Percentiles rank a stretch among this genome's conserved stretches.
Conservation (phyloP, 2,113 vertebrate genomes). For the Lagopus muta region DNA sequence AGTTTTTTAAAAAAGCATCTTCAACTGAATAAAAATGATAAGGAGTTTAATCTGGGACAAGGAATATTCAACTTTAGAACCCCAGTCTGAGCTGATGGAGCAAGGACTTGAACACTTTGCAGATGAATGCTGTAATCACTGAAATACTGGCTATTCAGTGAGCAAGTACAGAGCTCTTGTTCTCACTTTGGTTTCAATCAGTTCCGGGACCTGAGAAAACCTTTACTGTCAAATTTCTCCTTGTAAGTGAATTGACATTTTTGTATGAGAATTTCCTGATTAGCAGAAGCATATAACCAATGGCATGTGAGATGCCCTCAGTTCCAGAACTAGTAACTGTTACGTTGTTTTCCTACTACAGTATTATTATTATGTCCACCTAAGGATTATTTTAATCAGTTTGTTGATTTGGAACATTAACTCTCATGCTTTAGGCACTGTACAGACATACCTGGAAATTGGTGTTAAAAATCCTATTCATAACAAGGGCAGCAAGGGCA, state of each 20-base stretch:
- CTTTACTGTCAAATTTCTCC: not conserved
- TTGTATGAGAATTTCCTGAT: not conserved
- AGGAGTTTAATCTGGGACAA: not conserved
- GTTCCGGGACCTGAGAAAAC: not conserved
- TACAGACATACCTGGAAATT: not conserved
- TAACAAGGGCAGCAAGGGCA: not conserved
- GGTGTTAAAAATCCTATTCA: not conserved
- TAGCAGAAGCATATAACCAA: not conserved
- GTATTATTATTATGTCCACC: not conserved
- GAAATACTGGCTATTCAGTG: not conserved
- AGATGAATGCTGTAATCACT: not conserved
- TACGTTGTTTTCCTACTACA: not conserved
- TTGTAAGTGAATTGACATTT: not conserved
- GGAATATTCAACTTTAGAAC: not conserved
- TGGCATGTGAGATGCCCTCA: not conserved
- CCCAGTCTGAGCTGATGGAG: not conserved
- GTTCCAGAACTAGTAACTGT: not conserved
- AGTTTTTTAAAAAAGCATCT: not conserved
- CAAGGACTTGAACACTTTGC: not conserved
- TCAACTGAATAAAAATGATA: not conserved
- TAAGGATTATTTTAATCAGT: not conserved
- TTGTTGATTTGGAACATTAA: not conserved
- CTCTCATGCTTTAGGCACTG: not conserved
- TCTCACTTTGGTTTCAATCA: not conserved
- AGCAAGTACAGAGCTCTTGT: fast-evolving